phyloP scores from a whole-genome alignment of 2,888 invertebrate genomes.

The Parnassius orleans region DNA sequence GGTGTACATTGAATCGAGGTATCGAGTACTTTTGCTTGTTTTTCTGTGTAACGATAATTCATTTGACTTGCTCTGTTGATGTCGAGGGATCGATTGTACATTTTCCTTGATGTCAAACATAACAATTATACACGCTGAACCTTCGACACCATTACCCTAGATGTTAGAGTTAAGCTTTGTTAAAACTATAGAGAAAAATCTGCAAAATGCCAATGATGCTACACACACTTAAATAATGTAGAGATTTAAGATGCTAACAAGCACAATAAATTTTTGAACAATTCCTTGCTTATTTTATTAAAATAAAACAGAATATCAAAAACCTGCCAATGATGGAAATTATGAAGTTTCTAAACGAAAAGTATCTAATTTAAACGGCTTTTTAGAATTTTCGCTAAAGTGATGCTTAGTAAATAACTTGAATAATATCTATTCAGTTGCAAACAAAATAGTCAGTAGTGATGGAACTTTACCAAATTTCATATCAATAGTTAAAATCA shows the following conservation, averaged over 20 bases:
- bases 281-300: conserved; percentile 3
- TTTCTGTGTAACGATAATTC: conserved; percentile 63
- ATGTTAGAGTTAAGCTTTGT: conserved; percentile 28
- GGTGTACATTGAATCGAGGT: conserved; percentile 25
- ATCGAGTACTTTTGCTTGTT: conserved; percentile 29
- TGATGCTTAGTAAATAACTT: conserved; percentile 14
- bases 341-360: not conserved
- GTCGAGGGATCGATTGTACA: conserved; percentile 58
- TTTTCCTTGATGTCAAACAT: conserved; percentile 48
- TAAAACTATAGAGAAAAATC: conserved; percentile 1
- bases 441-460: conserved; percentile 16
- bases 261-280: not conserved
- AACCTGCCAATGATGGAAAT: not conserved
- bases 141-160: conserved; percentile 55
- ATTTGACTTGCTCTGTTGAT: conserved; percentile 76
- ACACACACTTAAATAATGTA: not conserved
- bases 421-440: conserved; percentile 11
- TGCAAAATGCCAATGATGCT: not conserved
- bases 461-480: conserved; percentile 17
- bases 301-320: not conserved
- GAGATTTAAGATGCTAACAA: not conserved
- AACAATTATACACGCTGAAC: conserved; percentile 41
- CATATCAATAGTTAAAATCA: not conserved
- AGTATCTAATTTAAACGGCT: conserved; percentile 12
- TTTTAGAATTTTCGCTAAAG: conserved; percentile 18